Conservation (phyloP, 2,888 invertebrate species). For the Lasioglossum oenotherae region DNA sequence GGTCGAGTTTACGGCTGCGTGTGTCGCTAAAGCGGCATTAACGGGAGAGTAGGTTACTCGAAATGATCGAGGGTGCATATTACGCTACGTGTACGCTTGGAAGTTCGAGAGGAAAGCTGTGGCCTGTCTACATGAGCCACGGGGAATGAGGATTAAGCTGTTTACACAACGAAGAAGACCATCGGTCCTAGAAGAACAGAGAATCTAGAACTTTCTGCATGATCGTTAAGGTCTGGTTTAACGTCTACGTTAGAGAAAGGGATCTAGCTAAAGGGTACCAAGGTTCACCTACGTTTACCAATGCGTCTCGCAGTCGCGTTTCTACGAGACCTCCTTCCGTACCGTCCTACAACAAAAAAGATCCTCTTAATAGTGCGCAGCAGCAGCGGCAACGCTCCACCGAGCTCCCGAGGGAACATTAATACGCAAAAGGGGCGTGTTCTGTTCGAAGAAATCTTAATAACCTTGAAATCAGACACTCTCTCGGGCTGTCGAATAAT, state of each 20-base stretch:
- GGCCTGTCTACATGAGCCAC: background rate
- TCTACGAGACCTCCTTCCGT: slow-evolving; percentile 11
- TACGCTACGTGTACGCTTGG: background rate
- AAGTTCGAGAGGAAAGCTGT: background rate
- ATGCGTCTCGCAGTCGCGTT: background rate
- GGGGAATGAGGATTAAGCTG: background rate
- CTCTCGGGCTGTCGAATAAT: background rate
- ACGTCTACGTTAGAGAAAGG: background rate
- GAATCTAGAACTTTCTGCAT: background rate
- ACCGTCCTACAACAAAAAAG: slow-evolving; percentile 12
- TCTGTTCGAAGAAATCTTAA: background rate
- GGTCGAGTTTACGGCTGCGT: background rate
- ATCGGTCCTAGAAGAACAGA: background rate
- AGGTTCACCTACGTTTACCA: background rate
- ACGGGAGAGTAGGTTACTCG: background rate
- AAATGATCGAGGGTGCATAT: background rate
- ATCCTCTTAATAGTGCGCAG: background rate
- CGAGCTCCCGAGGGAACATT: background rate
- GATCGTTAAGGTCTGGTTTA: background rate
- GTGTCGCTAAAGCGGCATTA: background rate
- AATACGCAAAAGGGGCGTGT: background rate
- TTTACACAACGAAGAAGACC: background rate
- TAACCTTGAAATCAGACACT: background rate
- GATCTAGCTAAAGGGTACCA: background rate
- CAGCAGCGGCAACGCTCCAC: background rate